Evolutionary conservation across 2,888 invertebrate genomes (phyloP).

Genomic region (Eupeodes luniger): DNA sequence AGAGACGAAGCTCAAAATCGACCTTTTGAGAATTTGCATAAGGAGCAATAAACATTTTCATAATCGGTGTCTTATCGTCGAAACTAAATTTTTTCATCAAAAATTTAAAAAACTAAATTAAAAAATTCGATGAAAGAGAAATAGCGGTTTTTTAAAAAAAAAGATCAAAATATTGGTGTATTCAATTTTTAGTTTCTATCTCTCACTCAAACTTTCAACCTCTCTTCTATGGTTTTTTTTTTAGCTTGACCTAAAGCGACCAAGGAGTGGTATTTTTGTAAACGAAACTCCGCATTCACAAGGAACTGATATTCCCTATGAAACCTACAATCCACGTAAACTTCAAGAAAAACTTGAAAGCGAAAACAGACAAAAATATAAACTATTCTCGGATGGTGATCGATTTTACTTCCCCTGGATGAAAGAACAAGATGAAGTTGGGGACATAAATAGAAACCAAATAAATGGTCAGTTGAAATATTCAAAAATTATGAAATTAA

Average conservation of each 20-base stretch:
- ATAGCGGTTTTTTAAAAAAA: no score
- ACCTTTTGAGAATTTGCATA: no score
- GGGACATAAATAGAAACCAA: background rate
- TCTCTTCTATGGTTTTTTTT: background rate
- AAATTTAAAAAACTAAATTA: no score
- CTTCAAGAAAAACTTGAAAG: conserved; percentile 80
- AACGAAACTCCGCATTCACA: conserved; percentile 80
- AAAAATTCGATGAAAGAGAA: no score
- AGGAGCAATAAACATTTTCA: no score
- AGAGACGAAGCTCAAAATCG: no score
- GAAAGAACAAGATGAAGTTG: background rate
- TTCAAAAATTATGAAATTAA: background rate
- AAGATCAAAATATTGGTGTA: no score
- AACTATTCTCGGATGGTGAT: conserved; percentile 77
- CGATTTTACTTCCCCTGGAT: conserved; percentile 45
- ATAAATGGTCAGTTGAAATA: background rate
- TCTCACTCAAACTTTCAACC: no score
- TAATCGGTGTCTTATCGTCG: no score
- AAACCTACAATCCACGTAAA: conserved; percentile 82
- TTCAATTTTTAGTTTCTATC: no score
- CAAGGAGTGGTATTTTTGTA: conserved; percentile 81
- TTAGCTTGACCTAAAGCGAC: conserved; percentile 81
- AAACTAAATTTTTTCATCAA: no score
- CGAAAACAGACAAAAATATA: conserved; percentile 78
- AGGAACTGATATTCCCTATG: conserved; percentile 79